Evolutionary conservation across 2,113 vertebrate species (phyloP), one percentile per base, ranked within the genome.

Genomic region (Anolis sagrei): DNA sequence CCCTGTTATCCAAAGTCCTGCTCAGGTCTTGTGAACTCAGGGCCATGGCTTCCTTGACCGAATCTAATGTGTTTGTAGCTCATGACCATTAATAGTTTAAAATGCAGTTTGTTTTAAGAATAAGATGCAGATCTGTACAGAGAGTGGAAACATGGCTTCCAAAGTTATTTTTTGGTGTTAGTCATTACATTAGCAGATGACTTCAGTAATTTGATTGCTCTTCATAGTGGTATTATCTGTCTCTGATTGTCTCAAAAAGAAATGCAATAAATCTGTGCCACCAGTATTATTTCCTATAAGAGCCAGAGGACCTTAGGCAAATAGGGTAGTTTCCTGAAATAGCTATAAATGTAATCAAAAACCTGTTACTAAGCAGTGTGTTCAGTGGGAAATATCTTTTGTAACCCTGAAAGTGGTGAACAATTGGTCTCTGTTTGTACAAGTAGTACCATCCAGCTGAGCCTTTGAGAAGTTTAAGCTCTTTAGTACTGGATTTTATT

Each of bases 371-470:
- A 58, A 49, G 27, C 77, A 73, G 9, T 86, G 29, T 27, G 69
- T 74, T 74, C 69, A 74, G 6, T 39, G 61, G 18, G 36, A 36
- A 49, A 49, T 66, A 66, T 27, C 23, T 39, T 76, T 69, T 39
- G 29, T 79, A 66, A 80, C 82, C 34, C 58, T 86, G 58, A 75
- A 34, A 36, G 21, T 34, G n/a, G 39, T 64, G 84, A 86, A 75
- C 72, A 81, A 81, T 86, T 74, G 25, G 36, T 39, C 77, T 81
- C 78, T 80, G 54, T 86, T 80, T 73, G 39, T 66, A 36, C 48
- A 74, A 83, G 39, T 25, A 18, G 14, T 2, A 51, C 69, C 72
- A 86, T 75, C 58, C 69, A 86, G 58, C 39, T 81, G 58, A 86
- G 39, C 58, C 44, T 73, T 85, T 73, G 76, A 29, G 79, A 64